Base-by-base conservation (phyloP, 2,888 invertebrate genomes). In the Polymixis flavicincta region DNA sequence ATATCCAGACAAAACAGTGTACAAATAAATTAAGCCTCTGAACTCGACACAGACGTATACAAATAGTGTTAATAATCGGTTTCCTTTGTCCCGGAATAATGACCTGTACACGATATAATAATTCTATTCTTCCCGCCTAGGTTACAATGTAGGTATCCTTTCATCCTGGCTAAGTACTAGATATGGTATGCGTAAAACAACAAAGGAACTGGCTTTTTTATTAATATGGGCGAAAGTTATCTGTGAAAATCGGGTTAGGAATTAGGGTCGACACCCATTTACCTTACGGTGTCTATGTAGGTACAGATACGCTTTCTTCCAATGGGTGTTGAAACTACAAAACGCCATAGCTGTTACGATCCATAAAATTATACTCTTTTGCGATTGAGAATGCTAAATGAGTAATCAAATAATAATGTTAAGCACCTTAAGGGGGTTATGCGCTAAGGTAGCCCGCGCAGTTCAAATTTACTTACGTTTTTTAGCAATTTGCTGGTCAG, bases 41-140 rank as follows among this genome's bases (percentile, higher is more conserved):
- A 79, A 37, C 67, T 66, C 50, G 17, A 63, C 55, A 3, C 19
- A 50, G 59, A 42, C 28, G 48, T 64, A 67, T 75, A 71, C 75
- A 63, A 71, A 59, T 60, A 22, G 45, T 42, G 54, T 65, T 63
- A 63, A 55, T 71, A 71, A 71, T 64, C 37, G 19, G 60, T 57
- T 50, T 32, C 71, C 52, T 71, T 85, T 84, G 84, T 85, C 59
- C 50, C 9, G 1, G 57, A 48, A 57, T 83, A 78, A 78, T 74
- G 74, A 72, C 37, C 60, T 55, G 48, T 45, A 59, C 22, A 59
- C 9, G 28, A 64, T 61, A 69, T 75, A 71, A 80, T 80, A 61
- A 71, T 54, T 76, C 52, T 64, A 67, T 74, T 80, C 64, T 76
- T 74, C 55, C 57, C 22, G 8, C n/a, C 45, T 63, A 64, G 57